phyloP scores from a whole-genome alignment of 2,113 vertebrate genomes.

The Coturnix japonica region DNA sequence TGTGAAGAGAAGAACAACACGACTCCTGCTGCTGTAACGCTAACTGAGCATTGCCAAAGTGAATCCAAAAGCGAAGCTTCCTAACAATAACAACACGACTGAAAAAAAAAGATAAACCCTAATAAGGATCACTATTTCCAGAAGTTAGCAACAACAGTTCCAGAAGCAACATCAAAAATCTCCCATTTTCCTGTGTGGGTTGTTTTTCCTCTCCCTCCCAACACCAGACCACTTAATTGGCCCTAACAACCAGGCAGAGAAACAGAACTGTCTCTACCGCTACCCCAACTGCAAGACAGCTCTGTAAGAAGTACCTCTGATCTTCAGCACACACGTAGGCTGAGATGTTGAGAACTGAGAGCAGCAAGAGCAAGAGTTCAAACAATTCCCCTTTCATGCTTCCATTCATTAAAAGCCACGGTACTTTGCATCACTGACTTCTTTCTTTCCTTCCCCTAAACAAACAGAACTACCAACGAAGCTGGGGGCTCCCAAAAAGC shows the following conservation, averaged over 20 bases:
- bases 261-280: not conserved
- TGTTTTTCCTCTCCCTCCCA: not conserved
- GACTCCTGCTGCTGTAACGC: not conserved
- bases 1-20: not conserved
- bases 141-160: not conserved
- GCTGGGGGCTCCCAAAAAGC: not conserved
- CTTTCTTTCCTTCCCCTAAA: accelerated
- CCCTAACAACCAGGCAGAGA: not conserved
- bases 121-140: not conserved
- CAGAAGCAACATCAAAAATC: not conserved
- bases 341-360: accelerated
- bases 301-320: not conserved
- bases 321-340: accelerated
- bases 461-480: not conserved
- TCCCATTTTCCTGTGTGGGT: not conserved
- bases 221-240: not conserved
- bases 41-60: not conserved
- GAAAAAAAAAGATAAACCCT: not conserved
- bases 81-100: not conserved
- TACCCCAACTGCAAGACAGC: not conserved
- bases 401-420: not conserved
- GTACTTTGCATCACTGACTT: not conserved
- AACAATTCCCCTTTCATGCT: not conserved
- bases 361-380: not conserved
- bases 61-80: not conserved